Conservation (phyloP, 2,888 invertebrate genomes). For the Eremobia ochroleuca region DNA sequence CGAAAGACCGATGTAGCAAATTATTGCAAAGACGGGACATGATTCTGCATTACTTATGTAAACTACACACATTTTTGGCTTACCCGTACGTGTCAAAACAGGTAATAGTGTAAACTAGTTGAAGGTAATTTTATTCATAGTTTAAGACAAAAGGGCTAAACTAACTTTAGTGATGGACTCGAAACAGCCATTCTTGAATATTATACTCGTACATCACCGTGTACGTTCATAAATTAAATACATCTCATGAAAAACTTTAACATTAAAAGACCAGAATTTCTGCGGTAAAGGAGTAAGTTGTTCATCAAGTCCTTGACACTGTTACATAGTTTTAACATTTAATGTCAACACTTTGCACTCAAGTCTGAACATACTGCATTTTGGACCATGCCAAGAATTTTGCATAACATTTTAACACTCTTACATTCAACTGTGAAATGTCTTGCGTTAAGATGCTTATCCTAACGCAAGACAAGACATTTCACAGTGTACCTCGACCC, state of each 20-base stretch:
- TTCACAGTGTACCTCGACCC: not conserved
- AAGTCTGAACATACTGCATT: not conserved
- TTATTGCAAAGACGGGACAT: not conserved
- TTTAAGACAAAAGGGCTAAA: not conserved
- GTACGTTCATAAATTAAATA: not conserved
- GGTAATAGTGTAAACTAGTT: not conserved
- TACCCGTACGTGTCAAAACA: too few relatives aligned
- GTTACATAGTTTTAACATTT: not conserved
- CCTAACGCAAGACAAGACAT: too few relatives aligned
- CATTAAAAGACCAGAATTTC: not conserved
- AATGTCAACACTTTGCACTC: too few relatives aligned
- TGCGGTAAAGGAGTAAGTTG: not conserved
- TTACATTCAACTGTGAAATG: too few relatives aligned
- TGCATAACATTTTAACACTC: not conserved
- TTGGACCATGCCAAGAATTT: not conserved
- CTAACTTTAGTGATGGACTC: not conserved
- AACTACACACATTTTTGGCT: not conserved
- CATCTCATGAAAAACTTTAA: not conserved
- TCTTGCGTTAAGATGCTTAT: not conserved
- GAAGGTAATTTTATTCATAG: not conserved
- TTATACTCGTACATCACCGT: not conserved
- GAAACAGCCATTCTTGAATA: not conserved
- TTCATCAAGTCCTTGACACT: too few relatives aligned
- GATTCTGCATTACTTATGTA: not conserved
- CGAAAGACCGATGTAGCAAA: not conserved